phyloP scores from a whole-genome alignment of 2,888 invertebrate genomes.

The Tachystola acroxantha region DNA sequence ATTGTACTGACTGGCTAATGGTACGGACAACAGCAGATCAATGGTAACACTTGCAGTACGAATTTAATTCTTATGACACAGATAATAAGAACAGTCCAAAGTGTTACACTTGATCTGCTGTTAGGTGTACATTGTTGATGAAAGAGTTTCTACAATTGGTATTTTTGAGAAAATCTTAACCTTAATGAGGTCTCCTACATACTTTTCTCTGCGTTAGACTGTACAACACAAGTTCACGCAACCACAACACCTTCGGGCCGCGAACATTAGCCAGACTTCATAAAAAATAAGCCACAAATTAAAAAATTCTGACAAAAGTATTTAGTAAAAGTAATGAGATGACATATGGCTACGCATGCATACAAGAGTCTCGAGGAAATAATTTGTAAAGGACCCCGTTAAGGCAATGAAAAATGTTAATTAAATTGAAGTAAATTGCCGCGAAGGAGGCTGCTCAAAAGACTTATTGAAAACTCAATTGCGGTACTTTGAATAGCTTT shows the following conservation, averaged over 20 bases:
- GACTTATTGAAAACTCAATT: constrained; percentile 28
- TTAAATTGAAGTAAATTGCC: constrained; percentile 27
- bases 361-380: constrained; percentile 16
- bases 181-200: too few species aligned
- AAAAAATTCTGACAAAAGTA: constrained; percentile 8
- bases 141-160: too few species aligned
- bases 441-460: constrained; percentile 20
- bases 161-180: too few species aligned
- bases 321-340: constrained; percentile 11
- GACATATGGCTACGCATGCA: constrained; percentile 20
- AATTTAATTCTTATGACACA: too few species aligned
- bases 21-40: too few species aligned
- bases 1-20: too few species aligned
- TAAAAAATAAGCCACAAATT: constrained; percentile 7
- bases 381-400: constrained; percentile 22
- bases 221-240: constrained; percentile 40
- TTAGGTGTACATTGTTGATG: too few species aligned
- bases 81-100: too few species aligned
- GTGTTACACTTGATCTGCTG: too few species aligned
- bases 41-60: too few species aligned
- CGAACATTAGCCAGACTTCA: neutral
- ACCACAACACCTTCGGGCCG: constrained; percentile 24
- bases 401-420: constrained; percentile 19
- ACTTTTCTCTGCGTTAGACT: too few species aligned
- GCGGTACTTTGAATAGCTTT: constrained; percentile 14